Evolutionary conservation across 2,797 vertebrate species (phyloP), one percentile per base, ranked within the genome.

Genomic region (Falco berigora): DNA sequence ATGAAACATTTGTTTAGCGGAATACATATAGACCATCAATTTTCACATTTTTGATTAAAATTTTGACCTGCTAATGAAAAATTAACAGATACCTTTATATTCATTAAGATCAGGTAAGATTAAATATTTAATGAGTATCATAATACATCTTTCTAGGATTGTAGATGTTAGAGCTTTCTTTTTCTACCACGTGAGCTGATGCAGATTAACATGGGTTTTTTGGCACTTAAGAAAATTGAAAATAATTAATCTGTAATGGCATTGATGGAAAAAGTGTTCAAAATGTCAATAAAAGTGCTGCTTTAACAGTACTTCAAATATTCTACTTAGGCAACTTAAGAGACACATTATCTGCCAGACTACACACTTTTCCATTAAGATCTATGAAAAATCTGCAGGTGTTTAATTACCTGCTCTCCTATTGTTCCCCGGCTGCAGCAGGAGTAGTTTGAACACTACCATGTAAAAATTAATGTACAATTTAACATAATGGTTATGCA

Each of bases 211-310:
- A 2, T 30, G 21, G 19, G 5, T 6, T 78, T 93, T 94, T 76
- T 88, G 86, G 92, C 93, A 97, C 96, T 97, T 96, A 87, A 90
- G 88, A 96, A 96, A 97, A 95, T 95, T 96, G 88, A 62, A 95
- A 96, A 96, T 96, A 96, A 97, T 97, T 97, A 96, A 95, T 97
- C 92, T 93, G 83, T 95, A 96, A 97, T 95, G 93, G 92, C 96
- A 93, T 87, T 97, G 96, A 97, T 94, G 93, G 95, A 95, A 95
- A 96, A 96, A 97, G 88, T 96, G 80, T 92, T 97, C 80, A 78
- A 93, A 96, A 95, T 95, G 94, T 96, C 96, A 96, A 95, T 96
- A 97, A 93, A 91, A 95, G 93, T 89, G 90, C 93, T 91, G 75
- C 86, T 96, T 94, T 96, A 95, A 91, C 95, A 89, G 94, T 92